These are phyloP conservation scores for Fopius arisanus DNA, from an alignment of 1,140 invertebrate genomes.

Conservation along the genomic window DNA sequence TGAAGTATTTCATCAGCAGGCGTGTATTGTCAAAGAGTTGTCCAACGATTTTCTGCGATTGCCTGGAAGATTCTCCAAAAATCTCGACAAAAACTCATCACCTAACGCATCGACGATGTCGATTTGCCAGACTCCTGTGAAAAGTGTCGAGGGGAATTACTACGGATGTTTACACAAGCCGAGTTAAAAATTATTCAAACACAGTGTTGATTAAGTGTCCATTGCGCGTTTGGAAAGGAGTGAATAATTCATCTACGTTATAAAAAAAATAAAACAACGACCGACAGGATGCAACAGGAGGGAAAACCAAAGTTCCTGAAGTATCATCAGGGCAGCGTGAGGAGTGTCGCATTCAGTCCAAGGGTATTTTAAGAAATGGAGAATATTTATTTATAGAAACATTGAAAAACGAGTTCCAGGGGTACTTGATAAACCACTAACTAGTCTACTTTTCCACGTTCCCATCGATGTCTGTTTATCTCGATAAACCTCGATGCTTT, in stretches of 20 bases:
- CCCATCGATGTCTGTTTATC: no score
- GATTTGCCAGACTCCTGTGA: not conserved
- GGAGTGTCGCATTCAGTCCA: conserved; percentile 65
- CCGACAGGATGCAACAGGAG: conserved; percentile 61
- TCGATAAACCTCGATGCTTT: no score
- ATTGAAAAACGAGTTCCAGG: conserved; percentile 7
- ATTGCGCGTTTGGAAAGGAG: not conserved
- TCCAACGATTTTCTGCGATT: not conserved
- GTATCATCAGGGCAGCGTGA: conserved; percentile 62
- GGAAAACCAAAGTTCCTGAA: conserved; percentile 63
- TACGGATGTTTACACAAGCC: not conserved
- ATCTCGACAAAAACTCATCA: not conserved
- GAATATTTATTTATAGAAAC: not conserved
- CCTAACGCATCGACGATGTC: not conserved
- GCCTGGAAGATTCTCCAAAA: not conserved
- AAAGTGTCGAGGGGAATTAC: not conserved
- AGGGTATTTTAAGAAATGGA: conserved; percentile 46
- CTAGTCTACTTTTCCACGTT: not conserved
- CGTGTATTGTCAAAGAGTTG: not conserved
- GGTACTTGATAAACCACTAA: not conserved
- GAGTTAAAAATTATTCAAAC: not conserved
- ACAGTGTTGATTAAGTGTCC: not conserved
- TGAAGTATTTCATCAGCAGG: not conserved
- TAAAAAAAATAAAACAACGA: not conserved
- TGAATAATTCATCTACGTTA: not conserved